Base-by-base conservation (phyloP, 2,888 invertebrate genomes). In the Seira sanloemensis region DNA sequence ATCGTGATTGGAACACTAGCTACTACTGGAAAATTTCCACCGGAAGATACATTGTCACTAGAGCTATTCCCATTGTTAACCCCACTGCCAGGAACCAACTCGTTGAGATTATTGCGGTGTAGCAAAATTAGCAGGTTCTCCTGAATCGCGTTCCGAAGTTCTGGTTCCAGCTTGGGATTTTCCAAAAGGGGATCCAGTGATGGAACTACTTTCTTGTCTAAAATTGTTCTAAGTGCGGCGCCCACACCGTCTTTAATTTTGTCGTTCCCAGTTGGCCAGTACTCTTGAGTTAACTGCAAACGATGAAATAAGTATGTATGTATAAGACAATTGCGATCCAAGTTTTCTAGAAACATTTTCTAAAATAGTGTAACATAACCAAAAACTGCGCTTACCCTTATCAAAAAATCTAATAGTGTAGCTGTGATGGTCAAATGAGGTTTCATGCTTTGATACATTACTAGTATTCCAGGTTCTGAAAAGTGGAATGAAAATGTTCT, bases 371-470 rank as follows among this genome's bases (percentile, higher is more conserved):
- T n/a, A n/a, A n/a, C n/a, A n/a, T n/a, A n/a, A n/a, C n/a, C 1
- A 50, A 7, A 7, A 50, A 50, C 16, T n/a, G n/a, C n/a, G n/a
- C 92, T 93, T 88, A 94, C 94, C 91, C 94, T 93, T 92, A 97
- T 97, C 87, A 97, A 93, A 92, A 97, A 99, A 91, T 97, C 97
- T 89, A 97, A 91, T 86, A 97, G 93, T 19, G 97, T 97, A 81
- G 96, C 97, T 86, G 97, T 97, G 87, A 97, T 96, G 19, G 95
- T 95, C 68, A 97, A 96, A 92, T 97, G 97, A 83, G 96, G 96
- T 90, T 96, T 93, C 94, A 97, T 95, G 67, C 97, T 97, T 92
- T 97, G 96, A 91, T 96, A 96, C 97, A 97, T 97, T 24, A 97
- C 97, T 88, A 97, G 93, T 90, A 97, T 97, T 12, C 97, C 97